Conservation (phyloP, 2,113 vertebrate species). For the Etheostoma cragini region DNA sequence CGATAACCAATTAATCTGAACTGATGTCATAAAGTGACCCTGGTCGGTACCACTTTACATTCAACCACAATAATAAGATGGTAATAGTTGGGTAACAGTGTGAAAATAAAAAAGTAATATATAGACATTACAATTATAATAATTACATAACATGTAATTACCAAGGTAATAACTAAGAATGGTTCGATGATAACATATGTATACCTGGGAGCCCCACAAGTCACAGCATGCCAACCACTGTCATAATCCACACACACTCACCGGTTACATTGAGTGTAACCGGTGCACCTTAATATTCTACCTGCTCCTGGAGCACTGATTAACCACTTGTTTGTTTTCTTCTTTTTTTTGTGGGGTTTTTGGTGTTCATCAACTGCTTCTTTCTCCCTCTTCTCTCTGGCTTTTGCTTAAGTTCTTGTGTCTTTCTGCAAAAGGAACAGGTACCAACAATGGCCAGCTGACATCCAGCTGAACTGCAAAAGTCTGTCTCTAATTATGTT, state of each 20-base stretch:
- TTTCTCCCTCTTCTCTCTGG: background rate
- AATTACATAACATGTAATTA: too few relatives aligned
- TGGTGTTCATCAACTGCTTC: constrained; percentile 45
- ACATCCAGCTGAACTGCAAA: constrained; percentile 21
- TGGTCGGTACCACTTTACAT: too few relatives aligned
- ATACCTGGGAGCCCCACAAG: too few relatives aligned
- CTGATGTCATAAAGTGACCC: constrained; percentile 4
- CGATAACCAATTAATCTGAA: constrained; percentile 4
- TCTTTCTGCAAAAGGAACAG: constrained; percentile 35
- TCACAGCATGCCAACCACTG: constrained; percentile 44
- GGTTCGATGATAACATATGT: too few relatives aligned
- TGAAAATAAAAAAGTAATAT: too few relatives aligned
- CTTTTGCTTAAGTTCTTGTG: constrained; percentile 8
- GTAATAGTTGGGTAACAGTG: too few relatives aligned
- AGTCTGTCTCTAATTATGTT: constrained; percentile 25
- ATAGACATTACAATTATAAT: too few relatives aligned
- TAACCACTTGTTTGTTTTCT: constrained; percentile 54
- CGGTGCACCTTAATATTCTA: constrained; percentile 53
- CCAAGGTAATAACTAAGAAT: too few relatives aligned
- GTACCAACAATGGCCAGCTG: constrained; percentile 16
- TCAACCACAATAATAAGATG: too few relatives aligned
- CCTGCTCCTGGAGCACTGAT: constrained; percentile 28
- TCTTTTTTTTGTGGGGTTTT: constrained; percentile 38
- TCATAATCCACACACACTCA: constrained; percentile 31
- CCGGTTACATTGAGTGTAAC: constrained; percentile 15